Conservation (phyloP, 2,888 invertebrate genomes). For the Lissocephala sabroskyi region DNA sequence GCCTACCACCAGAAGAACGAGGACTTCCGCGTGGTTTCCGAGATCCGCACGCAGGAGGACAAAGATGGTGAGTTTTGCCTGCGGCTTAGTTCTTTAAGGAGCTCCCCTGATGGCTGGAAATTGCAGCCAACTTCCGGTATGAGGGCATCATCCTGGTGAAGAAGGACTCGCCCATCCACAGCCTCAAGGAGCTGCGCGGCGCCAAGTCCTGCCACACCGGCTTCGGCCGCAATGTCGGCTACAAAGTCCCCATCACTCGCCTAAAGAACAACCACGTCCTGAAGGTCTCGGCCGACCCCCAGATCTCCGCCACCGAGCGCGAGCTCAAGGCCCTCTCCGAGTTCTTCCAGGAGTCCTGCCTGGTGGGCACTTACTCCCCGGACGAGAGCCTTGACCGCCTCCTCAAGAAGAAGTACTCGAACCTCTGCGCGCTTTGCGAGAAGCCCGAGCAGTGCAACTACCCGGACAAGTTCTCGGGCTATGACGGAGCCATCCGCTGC, state of each 20-base stretch:
- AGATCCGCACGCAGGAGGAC: constrained; percentile 84
- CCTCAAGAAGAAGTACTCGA: constrained; percentile 83
- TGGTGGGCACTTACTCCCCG: constrained; percentile 88
- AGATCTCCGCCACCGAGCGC: constrained; percentile 77
- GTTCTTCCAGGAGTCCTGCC: constrained; percentile 87
- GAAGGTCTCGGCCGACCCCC: constrained; percentile 68
- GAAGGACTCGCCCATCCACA: constrained; percentile 81
- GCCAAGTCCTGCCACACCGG: constrained; percentile 91
- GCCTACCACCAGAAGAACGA: constrained; percentile 81
- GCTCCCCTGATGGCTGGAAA: not conserved
- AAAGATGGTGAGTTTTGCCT: constrained; percentile 82
- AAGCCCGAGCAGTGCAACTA: constrained; percentile 84
- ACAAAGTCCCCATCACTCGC: constrained; percentile 86
- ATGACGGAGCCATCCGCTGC: constrained; percentile 89
- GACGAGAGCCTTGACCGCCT: constrained; percentile 80
- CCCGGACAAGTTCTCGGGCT: constrained; percentile 88
- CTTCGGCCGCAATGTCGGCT: constrained; percentile 90
- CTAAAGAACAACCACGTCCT: constrained; percentile 78
- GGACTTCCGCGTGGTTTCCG: constrained; percentile 83
- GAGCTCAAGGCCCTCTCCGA: constrained; percentile 86
- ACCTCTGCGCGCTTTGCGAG: constrained; percentile 85
- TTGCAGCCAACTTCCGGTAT: constrained; percentile 83
- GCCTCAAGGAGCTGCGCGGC: constrained; percentile 80
- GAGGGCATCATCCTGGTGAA: constrained; percentile 87
- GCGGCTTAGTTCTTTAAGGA: too few relatives aligned